Evolutionary conservation across 2,888 invertebrate genomes (phyloP), one percentile per base, ranked within the genome.

Genomic region (Clanis bilineata): DNA sequence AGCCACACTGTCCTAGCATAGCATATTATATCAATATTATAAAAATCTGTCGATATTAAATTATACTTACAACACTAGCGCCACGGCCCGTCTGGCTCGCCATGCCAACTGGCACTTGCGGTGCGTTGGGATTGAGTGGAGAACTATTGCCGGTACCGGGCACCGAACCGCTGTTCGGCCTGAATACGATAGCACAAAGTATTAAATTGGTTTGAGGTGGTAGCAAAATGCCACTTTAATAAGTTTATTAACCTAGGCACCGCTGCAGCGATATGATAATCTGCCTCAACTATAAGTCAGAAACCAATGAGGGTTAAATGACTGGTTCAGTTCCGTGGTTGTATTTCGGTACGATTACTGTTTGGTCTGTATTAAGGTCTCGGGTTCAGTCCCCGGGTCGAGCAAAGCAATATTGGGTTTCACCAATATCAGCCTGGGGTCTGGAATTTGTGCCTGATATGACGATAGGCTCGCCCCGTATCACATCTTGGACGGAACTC

Each of bases 11-110:
- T 18, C 3, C 32, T 51, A 51, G 51, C 51, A 51, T 51, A 51
- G 32, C 28, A 18, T 44, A 9, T 45, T 23, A 23, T 6, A n/a
- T 45, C 5, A 18, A 15, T 43, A n/a, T 23, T 23, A 23, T 45
- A 21, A 15, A 18, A 12, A 3, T 2, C 15, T 55, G 1, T 3
- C 12, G 36, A 18, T 15, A 18, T 25, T 2, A 36, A 4, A 28
- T 15, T 15, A 23, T 73, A 86, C 96, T 95, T 91, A 97, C 97
- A 93, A 97, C 96, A 72, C 97, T 96, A 60, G 97, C 95, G 60
- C 97, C 97, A 63, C 97, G 94, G 43, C 97, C 97, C 58, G 97
- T 96, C 81, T 97, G 97, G 64, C 96, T 94, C 41, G 95, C 95
- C 77, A 95, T 93, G 47, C 95, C 95, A 15, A 95, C 93, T 1